phyloP scores from a whole-genome alignment of 2,888 invertebrate genomes.

The Heliconius cydno region DNA sequence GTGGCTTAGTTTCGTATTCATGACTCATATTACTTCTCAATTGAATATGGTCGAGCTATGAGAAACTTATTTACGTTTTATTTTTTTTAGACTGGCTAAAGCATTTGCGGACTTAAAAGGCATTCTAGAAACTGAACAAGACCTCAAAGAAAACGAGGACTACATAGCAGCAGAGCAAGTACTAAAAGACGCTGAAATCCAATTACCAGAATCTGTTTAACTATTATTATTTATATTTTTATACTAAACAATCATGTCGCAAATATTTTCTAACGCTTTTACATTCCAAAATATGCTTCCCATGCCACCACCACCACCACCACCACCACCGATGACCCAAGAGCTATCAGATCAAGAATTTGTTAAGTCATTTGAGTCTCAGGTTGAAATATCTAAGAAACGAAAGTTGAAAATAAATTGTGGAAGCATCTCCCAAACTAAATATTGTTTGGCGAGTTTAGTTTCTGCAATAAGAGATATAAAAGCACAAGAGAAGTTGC shows the following conservation, averaged over 20 bases:
- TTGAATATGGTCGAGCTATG: neutral
- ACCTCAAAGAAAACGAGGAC: conserved; percentile 89
- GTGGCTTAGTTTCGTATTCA: neutral
- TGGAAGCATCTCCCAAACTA: conserved; percentile 57
- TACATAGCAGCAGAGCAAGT: conserved; percentile 87
- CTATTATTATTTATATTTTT: conserved; percentile 55
- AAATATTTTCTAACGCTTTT: conserved; percentile 64
- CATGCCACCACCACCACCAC: conserved; percentile 54
- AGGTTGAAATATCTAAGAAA: conserved; percentile 39
- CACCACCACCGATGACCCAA: conserved; percentile 52
- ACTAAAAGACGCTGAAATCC: conserved; percentile 86
- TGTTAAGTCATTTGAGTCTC: conserved; percentile 59
- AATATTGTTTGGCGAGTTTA: conserved; percentile 56
- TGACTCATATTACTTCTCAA: conserved; percentile 5
- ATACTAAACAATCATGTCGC: conserved; percentile 72
- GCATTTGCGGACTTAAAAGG: conserved; percentile 90
- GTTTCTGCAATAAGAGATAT: conserved; percentile 56
- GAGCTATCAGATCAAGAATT: conserved; percentile 59
- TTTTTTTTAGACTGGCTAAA: conserved; percentile 83
- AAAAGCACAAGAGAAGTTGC: conserved; percentile 63
- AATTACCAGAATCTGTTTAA: conserved; percentile 73
- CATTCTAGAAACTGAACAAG: conserved; percentile 88
- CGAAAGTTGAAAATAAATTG: conserved; percentile 40
- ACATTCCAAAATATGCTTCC: conserved; percentile 72
- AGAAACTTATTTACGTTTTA: neutral